Evolutionary conservation across 2,113 vertebrate species (phyloP).

Genomic region (Dermatemys mawii): DNA sequence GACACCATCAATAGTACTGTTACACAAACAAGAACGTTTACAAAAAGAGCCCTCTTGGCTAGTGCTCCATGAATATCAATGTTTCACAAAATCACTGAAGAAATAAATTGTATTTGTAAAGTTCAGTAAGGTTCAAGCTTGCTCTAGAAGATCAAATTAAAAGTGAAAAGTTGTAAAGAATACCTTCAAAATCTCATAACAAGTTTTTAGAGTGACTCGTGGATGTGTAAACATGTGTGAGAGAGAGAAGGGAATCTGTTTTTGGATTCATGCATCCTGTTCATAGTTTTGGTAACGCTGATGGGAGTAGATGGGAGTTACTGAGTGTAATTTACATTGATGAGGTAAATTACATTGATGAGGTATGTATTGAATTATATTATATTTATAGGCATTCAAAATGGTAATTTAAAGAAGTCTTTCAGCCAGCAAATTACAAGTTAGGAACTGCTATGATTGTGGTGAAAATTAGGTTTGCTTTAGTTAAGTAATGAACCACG

Average conservation of each 20-base stretch:
- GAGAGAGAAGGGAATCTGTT: neutral
- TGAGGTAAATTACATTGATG: neutral
- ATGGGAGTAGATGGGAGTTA: neutral
- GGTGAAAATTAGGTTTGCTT: neutral
- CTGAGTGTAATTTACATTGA: neutral
- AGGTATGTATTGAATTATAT: accelerated
- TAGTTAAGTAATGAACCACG: neutral
- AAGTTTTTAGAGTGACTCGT: neutral
- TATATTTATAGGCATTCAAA: neutral
- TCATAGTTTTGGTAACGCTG: neutral
- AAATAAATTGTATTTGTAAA: neutral
- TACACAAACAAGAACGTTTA: neutral
- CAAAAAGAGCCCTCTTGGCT: neutral
- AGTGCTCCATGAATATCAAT: neutral
- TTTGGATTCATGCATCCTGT: neutral
- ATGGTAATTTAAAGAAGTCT: neutral
- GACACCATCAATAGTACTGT: constrained; percentile 5
- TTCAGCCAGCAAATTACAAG: neutral
- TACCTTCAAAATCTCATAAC: neutral
- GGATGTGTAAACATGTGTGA: neutral
- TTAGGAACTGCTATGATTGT: neutral
- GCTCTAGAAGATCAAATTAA: neutral
- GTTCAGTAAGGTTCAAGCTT: neutral
- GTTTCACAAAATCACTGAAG: neutral
- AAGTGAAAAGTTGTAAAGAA: neutral